Evolutionary conservation across 1,140 invertebrate species (phyloP).

Genomic region (Platyura marginata): DNA sequence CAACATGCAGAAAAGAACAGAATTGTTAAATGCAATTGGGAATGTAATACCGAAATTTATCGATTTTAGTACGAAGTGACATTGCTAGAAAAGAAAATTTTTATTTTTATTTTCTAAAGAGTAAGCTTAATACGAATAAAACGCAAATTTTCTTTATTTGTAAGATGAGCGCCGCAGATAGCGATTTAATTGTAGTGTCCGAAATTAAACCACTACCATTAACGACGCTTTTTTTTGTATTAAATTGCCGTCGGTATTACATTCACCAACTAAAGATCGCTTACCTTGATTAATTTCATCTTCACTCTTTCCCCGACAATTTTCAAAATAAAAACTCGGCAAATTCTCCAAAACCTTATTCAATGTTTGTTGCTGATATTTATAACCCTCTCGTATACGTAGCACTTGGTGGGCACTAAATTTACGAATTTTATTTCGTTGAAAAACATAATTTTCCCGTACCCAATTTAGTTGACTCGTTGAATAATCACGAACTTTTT

Average conservation of each 20-base stretch:
- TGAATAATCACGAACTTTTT: constrained; percentile 74
- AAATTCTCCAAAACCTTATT: constrained; percentile 88
- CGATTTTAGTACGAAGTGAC: too few species aligned
- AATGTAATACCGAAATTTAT: too few species aligned
- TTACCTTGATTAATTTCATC: constrained; percentile 34
- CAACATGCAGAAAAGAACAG: too few species aligned
- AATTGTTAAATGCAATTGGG: too few species aligned
- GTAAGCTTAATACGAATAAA: not conserved
- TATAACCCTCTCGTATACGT: constrained; percentile 76
- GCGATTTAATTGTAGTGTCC: not conserved
- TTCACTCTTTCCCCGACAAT: constrained; percentile 72
- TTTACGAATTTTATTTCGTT: constrained; percentile 82
- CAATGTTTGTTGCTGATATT: constrained; percentile 84
- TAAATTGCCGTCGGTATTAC: not conserved
- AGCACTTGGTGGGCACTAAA: constrained; percentile 84
- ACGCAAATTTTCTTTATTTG: not conserved
- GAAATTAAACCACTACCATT: not conserved
- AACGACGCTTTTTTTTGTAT: not conserved
- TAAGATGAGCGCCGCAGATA: not conserved
- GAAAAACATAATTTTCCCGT: constrained; percentile 86
- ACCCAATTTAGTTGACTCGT: constrained; percentile 80
- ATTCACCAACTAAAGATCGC: constrained; percentile 8
- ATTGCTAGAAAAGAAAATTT: too few species aligned
- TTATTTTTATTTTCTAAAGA: too few species aligned
- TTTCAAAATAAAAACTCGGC: constrained; percentile 83